phyloP scores from a whole-genome alignment of 2,888 invertebrate species.

The Eudasyphora cyanicolor region DNA sequence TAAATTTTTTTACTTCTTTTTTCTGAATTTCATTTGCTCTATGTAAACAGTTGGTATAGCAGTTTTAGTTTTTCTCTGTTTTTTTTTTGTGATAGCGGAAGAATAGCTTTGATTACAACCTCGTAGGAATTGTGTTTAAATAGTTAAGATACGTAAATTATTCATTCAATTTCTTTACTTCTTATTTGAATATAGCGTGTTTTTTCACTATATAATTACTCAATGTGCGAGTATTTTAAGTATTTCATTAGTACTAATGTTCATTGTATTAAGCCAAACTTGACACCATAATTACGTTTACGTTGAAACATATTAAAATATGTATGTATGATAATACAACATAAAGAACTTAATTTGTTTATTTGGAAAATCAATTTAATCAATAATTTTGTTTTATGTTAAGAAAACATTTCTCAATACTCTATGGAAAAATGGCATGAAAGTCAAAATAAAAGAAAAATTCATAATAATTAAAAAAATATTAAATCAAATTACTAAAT shows the following conservation, averaged over 20 bases:
- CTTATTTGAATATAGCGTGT: no score
- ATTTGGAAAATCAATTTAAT: slow-evolving; percentile 5
- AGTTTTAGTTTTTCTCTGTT: not conserved
- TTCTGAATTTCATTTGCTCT: not conserved
- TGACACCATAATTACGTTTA: slow-evolving; percentile 58
- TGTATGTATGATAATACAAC: slow-evolving; percentile 1
- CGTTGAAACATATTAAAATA: not conserved
- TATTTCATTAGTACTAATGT: not conserved
- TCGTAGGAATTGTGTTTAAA: not conserved
- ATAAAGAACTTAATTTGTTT: slow-evolving; percentile 13
- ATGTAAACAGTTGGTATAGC: slow-evolving; percentile 10
- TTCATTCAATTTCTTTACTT: no score
- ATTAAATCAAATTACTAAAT: slow-evolving; percentile 35
- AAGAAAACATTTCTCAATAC: slow-evolving; percentile 45
- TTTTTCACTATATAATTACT: not conserved
- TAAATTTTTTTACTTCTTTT: not conserved
- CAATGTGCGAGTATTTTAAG: not conserved
- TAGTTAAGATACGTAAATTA: no score
- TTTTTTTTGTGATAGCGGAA: not conserved
- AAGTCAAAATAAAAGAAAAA: slow-evolving; percentile 29
- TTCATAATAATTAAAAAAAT: slow-evolving; percentile 30
- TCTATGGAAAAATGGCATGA: slow-evolving; percentile 62
- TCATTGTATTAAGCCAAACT: slow-evolving; percentile 55
- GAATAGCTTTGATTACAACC: no score
- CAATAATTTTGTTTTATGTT: not conserved